These are phyloP conservation scores for Cyclophora punctaria DNA, from an alignment of 2,888 invertebrate species.

Conservation along the genomic window DNA sequence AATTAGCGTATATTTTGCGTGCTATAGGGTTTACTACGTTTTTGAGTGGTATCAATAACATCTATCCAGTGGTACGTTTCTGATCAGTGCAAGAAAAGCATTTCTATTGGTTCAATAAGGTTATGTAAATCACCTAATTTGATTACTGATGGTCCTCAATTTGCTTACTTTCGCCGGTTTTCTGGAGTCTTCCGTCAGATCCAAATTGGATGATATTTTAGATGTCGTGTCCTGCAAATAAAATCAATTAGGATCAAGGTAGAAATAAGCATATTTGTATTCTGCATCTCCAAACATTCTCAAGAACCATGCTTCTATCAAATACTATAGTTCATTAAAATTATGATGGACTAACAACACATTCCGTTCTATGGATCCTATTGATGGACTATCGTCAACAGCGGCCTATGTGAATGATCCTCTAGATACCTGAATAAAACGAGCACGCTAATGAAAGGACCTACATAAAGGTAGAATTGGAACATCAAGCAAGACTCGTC, in stretches of 20 bases:
- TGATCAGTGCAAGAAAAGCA: too few species aligned
- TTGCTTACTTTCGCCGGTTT: conserved; percentile 79
- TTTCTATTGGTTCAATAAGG: too few species aligned
- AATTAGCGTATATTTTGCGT: too few species aligned
- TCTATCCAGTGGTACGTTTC: too few species aligned
- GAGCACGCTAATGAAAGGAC: too few species aligned
- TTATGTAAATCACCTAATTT: conserved; percentile 77
- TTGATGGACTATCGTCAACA: too few species aligned
- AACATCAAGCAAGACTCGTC: too few species aligned
- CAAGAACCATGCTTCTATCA: conserved; percentile 2
- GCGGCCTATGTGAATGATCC: too few species aligned
- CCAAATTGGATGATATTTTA: conserved; percentile 77
- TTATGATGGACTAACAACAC: not conserved
- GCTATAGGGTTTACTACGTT: too few species aligned
- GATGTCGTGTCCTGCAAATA: conserved; percentile 71
- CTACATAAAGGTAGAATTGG: too few species aligned
- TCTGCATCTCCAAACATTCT: not conserved
- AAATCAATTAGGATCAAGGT: not conserved
- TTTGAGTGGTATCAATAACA: too few species aligned
- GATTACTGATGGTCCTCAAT: conserved; percentile 82
- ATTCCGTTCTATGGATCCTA: not conserved
- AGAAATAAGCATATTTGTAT: not conserved
- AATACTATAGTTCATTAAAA: not conserved
- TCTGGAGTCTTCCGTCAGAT: conserved; percentile 70
- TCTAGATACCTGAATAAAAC: too few species aligned